phyloP scores from a whole-genome alignment of 2,888 invertebrate species.

The Punctoribates punctum region DNA sequence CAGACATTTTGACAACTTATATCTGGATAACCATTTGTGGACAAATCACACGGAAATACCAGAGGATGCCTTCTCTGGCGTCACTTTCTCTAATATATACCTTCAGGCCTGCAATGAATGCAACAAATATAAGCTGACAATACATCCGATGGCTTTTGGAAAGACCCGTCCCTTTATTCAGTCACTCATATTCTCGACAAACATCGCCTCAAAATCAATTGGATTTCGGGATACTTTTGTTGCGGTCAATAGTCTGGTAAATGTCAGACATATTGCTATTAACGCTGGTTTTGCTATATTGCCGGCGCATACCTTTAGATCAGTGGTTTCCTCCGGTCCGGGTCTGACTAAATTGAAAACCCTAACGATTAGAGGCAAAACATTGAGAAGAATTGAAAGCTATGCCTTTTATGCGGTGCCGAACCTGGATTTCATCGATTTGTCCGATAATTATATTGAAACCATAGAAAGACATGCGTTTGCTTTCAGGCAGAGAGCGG shows the following conservation, averaged over 20 bases:
- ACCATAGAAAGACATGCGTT: conserved; percentile 18
- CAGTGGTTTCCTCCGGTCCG: conserved; percentile 9
- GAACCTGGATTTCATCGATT: conserved; percentile 21
- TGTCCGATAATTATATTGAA: conserved; percentile 23
- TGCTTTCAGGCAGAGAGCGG: neutral
- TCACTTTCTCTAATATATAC: conserved; percentile 29
- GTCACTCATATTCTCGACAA: conserved; percentile 5
- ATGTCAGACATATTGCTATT: conserved; percentile 3
- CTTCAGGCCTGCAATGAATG: conserved; percentile 26
- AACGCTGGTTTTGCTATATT: conserved; percentile 6
- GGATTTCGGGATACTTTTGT: conserved; percentile 26
- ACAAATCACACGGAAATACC: conserved; percentile 24
- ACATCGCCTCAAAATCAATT: conserved; percentile 5
- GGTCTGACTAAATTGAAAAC: conserved; percentile 3
- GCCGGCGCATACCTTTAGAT: conserved; percentile 1
- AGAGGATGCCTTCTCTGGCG: conserved; percentile 20
- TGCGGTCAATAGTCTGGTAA: conserved; percentile 25
- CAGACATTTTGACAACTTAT: conserved; percentile 21
- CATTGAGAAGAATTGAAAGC: conserved; percentile 19
- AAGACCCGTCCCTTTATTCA: conserved; percentile 10
- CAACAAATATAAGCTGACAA: conserved; percentile 32
- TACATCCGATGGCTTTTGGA: conserved; percentile 24
- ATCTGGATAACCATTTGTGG: conserved; percentile 26
- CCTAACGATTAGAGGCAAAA: conserved; percentile 9
- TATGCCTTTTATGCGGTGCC: conserved; percentile 14